Conservation (phyloP, 2,113 vertebrate species). For the Podarcis muralis region DNA sequence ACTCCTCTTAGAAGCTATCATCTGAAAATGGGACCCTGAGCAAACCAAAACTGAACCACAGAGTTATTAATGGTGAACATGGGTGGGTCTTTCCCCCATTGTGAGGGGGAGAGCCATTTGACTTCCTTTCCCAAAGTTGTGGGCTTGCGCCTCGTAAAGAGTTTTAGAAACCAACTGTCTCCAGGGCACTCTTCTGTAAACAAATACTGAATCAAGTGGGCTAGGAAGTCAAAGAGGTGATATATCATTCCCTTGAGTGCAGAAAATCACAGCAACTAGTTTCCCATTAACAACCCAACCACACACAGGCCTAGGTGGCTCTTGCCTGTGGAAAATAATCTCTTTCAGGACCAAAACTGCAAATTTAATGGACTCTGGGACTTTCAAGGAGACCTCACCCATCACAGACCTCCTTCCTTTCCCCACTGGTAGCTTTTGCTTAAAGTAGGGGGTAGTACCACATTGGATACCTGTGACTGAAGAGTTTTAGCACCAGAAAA, state of each 20-base stretch:
- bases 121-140: no score
- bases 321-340: neutral
- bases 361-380: no score
- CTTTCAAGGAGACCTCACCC: neutral
- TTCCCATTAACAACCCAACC: neutral
- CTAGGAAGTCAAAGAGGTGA: neutral
- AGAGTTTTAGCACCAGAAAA: neutral
- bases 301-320: neutral
- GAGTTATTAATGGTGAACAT: neutral
- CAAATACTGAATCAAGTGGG: neutral
- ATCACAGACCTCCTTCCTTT: neutral
- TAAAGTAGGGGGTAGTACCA: neutral
- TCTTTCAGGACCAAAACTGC: neutral
- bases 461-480: no score
- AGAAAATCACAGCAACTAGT: neutral
- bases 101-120: neutral
- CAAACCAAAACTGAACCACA: neutral
- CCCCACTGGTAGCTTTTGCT: neutral
- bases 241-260: neutral
- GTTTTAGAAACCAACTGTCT: neutral
- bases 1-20: neutral
- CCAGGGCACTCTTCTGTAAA: neutral
- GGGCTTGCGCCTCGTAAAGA: neutral
- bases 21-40: neutral
- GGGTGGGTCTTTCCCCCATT: neutral